These are phyloP conservation scores for Sphinx pinastri DNA, from an alignment of 2,888 invertebrate species.

Conservation along the genomic window DNA sequence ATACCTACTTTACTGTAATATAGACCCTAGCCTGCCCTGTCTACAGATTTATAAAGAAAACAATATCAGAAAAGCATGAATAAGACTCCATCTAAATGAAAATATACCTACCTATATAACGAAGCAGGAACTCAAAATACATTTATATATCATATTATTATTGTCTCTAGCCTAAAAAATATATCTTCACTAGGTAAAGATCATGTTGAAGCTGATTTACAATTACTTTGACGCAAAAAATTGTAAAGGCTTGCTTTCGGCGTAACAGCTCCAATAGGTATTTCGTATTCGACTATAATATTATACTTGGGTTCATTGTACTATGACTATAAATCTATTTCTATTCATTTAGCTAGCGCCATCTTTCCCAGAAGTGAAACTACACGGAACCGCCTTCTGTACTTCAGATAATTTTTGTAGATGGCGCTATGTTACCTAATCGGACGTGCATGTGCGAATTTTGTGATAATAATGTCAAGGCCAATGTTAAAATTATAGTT, in stretches of 20 bases:
- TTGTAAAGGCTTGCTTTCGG: neutral
- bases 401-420: slow-evolving; percentile 40
- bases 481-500: slow-evolving; percentile 58
- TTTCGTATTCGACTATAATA: slow-evolving; percentile 41
- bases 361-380: slow-evolving; percentile 47
- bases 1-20: too few relatives aligned
- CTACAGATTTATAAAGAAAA: too few relatives aligned
- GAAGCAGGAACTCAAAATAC: too few relatives aligned
- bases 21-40: too few relatives aligned
- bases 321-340: slow-evolving; percentile 42
- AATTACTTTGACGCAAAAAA: neutral
- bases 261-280: slow-evolving; percentile 28
- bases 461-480: slow-evolving; percentile 79
- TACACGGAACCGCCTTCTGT: slow-evolving; percentile 38
- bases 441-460: slow-evolving; percentile 66
- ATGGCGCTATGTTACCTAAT: slow-evolving; percentile 44
- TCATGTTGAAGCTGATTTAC: too few relatives aligned
- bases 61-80: too few relatives aligned
- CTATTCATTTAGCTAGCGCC: slow-evolving; percentile 52
- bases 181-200: too few relatives aligned
- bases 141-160: too few relatives aligned
- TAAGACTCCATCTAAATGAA: too few relatives aligned
- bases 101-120: too few relatives aligned
- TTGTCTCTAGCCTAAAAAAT: too few relatives aligned
- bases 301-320: slow-evolving; percentile 55